Evolutionary conservation across 2,797 vertebrate genomes (phyloP), one percentile per base, ranked within the genome.

Genomic region (Odontamblyopus lacepedii): DNA sequence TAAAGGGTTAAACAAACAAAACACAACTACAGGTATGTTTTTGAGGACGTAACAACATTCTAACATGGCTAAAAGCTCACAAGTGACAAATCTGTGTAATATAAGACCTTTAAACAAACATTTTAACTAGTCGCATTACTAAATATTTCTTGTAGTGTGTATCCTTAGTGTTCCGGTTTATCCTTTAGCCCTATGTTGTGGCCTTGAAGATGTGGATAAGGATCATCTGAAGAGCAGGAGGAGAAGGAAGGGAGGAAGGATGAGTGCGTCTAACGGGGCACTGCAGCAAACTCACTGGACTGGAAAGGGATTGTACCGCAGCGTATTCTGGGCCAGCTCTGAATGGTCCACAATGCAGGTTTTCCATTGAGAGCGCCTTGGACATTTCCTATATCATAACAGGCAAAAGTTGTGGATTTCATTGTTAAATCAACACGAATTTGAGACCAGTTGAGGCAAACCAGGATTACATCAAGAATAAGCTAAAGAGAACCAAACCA

Each of bases 241-340:
- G 67, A 81, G 75, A 84, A 86, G 87, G 87, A 91, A 78, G 85
- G 85, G 85, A 79, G 74, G 80, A 87, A 71, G 73, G 80, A 88
- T 78, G 87, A 82, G 73, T 75, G 83, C 66, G 79, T 83, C 85
- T 86, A 81, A 88, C 79, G 66, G 87, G 79, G 70, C 88, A 91
- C 91, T 92, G 89, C 90, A 88, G 89, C 88, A 89, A 87, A 89
- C 77, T 80, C 85, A 87, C 78, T 84, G 80, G 80, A 85, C 83
- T 91, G 91, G 85, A 82, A 89, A 91, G 85, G 79, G 81, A 85
- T 71, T 80, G 78, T 78, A 80, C 77, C 63, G 72, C 85, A 88
- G 86, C 83, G 35, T 82, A 79, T 83, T 83, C 76, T 78, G 73
- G 85, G 81, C 77, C 84, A 86, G 83, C 78, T 85, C 80, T 71